These are phyloP conservation scores for Peribatodes rhomboidaria DNA, from an alignment of 2,888 invertebrate species.

Conservation along the genomic window DNA sequence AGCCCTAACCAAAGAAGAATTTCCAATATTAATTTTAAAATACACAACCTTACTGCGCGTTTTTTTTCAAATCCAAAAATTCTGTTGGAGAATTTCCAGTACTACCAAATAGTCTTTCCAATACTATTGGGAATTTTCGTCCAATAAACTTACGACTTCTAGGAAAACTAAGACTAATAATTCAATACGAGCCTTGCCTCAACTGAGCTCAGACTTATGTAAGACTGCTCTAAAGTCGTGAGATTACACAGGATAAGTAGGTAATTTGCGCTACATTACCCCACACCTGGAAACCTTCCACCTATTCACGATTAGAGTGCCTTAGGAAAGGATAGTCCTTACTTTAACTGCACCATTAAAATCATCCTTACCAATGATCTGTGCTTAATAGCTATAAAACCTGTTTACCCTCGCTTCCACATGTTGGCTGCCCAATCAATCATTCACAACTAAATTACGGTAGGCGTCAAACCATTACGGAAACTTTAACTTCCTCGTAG, in stretches of 20 bases:
- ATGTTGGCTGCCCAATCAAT: conserved; percentile 51
- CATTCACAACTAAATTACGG: conserved; percentile 55
- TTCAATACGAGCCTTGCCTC: no score
- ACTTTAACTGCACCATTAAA: conserved; percentile 1
- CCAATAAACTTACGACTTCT: no score
- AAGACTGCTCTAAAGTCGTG: no score
- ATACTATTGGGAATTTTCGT: no score
- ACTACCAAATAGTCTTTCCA: no score
- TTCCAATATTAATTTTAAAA: no score
- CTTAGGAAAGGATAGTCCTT: background rate
- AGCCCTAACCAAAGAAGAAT: no score
- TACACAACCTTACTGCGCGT: no score
- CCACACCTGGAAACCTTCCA: background rate
- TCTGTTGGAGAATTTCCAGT: no score
- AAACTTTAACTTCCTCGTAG: conserved; percentile 50
- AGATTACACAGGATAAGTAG: background rate
- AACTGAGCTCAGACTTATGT: no score
- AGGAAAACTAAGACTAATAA: no score
- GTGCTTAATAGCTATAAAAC: conserved; percentile 41
- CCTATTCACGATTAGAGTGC: background rate
- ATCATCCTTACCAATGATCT: conserved; percentile 6
- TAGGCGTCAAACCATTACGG: conserved; percentile 48
- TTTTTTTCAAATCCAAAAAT: no score
- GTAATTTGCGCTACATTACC: background rate
- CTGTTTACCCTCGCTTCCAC: conserved; percentile 37